These are phyloP conservation scores for Neoniphon sammara DNA, from an alignment of 2,797 vertebrate species.

Conservation along the genomic window DNA sequence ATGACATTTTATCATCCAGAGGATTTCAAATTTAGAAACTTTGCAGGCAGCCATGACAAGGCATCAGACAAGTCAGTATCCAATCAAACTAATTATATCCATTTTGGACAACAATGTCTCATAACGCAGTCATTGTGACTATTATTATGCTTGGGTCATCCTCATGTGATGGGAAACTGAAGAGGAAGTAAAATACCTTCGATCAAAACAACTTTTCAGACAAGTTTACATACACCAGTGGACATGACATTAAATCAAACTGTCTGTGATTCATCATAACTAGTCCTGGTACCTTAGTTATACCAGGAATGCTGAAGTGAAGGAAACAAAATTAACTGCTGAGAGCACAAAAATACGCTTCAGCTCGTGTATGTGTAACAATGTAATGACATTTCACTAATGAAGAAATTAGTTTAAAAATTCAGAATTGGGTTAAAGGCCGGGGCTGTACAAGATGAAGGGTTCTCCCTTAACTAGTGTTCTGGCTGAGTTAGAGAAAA, in stretches of 20 bases:
- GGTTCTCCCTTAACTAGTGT: conserved; percentile 24
- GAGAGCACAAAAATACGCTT: conserved; percentile 48
- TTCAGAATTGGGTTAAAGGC: conserved; percentile 73
- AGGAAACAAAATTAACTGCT: conserved; percentile 44
- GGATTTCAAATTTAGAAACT: conserved; percentile 49
- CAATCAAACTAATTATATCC: conserved; percentile 50
- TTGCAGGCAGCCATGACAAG: conserved; percentile 15
- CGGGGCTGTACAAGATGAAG: conserved; percentile 23
- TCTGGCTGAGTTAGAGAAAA: conserved; percentile 25
- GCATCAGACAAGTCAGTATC: conserved; percentile 36
- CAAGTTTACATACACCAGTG: conserved; percentile 37
- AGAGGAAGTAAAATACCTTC: conserved; percentile 70
- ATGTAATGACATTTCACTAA: conserved; percentile 79
- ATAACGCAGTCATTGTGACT: conserved; percentile 58
- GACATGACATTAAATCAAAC: conserved; percentile 37
- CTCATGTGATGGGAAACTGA: conserved; percentile 70
- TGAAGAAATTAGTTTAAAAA: conserved; percentile 74
- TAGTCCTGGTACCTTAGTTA: neutral
- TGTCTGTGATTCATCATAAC: conserved; percentile 9
- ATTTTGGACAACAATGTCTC: conserved; percentile 47
- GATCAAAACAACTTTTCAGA: conserved; percentile 49
- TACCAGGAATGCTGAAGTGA: conserved; percentile 13
- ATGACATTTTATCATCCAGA: conserved; percentile 46
- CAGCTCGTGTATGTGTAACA: conserved; percentile 51
- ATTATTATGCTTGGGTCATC: conserved; percentile 64